A percentile compares a stretch with the other conserved stretches of the same genome.
Conservation (phyloP, 2,888 invertebrate genomes). For the Chesias legatella region DNA sequence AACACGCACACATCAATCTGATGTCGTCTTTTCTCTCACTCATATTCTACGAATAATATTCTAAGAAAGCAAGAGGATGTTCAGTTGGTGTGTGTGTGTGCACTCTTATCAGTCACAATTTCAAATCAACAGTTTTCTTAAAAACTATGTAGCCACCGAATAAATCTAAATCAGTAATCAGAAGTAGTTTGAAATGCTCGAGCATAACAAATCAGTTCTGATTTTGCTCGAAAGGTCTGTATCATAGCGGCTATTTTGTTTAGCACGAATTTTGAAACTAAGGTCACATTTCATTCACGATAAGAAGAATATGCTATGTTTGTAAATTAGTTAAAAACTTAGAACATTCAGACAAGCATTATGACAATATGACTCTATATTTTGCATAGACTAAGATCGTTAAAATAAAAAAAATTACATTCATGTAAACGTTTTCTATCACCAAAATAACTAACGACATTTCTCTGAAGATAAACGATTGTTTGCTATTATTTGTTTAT, state of each 20-base stretch:
- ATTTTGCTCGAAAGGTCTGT: conserved; percentile 9
- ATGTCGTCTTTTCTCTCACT: conserved; percentile 3
- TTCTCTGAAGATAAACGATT: no score
- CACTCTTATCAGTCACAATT: conserved; percentile 9
- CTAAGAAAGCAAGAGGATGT: conserved; percentile 9
- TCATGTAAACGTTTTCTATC: no score
- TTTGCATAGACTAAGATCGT: no score
- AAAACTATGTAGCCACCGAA: conserved; percentile 17
- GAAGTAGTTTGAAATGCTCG: conserved; percentile 13
- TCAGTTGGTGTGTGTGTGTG: conserved; percentile 13
- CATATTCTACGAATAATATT: conserved; percentile 10
- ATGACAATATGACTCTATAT: no score
- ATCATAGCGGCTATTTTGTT: conserved; percentile 4
- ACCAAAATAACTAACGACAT: no score
- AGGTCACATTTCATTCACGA: no score
- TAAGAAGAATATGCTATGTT: no score
- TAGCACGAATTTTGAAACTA: no score
- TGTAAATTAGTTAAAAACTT: no score
- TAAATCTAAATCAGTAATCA: conserved; percentile 13
- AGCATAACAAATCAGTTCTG: conserved; percentile 15
- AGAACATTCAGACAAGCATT: no score
- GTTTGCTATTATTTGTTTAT: no score
- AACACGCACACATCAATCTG: conserved; percentile 18
- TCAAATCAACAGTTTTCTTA: conserved; percentile 23
- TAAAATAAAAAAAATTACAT: no score